phyloP scores from a whole-genome alignment of 2,888 invertebrate genomes.

The Pyrocoelia pectoralis region DNA sequence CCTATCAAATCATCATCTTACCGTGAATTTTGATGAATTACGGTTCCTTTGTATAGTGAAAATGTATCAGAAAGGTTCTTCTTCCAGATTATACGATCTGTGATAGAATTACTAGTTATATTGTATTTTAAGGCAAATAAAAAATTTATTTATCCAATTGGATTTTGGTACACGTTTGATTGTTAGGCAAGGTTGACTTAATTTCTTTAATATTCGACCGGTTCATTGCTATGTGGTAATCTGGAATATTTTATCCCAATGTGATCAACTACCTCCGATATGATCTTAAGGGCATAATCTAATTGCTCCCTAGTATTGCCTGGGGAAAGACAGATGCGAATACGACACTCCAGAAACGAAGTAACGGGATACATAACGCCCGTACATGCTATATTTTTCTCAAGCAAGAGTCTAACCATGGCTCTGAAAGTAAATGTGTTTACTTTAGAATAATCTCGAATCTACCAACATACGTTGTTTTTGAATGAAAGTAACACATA shows the following conservation, averaged over 20 bases:
- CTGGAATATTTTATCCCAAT: slow-evolving; percentile 84
- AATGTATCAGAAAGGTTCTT: too few species aligned
- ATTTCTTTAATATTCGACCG: slow-evolving; percentile 35
- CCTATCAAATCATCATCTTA: too few species aligned
- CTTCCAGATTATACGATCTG: too few species aligned
- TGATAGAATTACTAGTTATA: too few species aligned
- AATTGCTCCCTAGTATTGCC: slow-evolving; percentile 94
- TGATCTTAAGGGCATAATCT: slow-evolving; percentile 77
- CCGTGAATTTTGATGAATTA: too few species aligned
- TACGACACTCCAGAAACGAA: slow-evolving; percentile 89
- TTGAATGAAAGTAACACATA: slow-evolving; percentile 93
- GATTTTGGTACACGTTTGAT: too few species aligned
- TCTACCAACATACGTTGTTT: slow-evolving; percentile 77
- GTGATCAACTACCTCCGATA: slow-evolving; percentile 76
- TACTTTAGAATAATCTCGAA: too few species aligned
- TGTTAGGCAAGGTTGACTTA: too few species aligned
- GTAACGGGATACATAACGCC: slow-evolving; percentile 99
- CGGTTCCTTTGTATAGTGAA: too few species aligned
- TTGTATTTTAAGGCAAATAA: too few species aligned
- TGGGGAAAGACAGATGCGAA: slow-evolving; percentile 94
- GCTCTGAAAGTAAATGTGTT: too few species aligned
- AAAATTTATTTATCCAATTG: too few species aligned
- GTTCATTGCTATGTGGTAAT: slow-evolving; percentile 65
- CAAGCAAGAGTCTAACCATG: not conserved
- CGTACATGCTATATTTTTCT: slow-evolving; percentile 84